phyloP scores from a whole-genome alignment of 2,797 vertebrate genomes.

The Phalanger gymnotis region DNA sequence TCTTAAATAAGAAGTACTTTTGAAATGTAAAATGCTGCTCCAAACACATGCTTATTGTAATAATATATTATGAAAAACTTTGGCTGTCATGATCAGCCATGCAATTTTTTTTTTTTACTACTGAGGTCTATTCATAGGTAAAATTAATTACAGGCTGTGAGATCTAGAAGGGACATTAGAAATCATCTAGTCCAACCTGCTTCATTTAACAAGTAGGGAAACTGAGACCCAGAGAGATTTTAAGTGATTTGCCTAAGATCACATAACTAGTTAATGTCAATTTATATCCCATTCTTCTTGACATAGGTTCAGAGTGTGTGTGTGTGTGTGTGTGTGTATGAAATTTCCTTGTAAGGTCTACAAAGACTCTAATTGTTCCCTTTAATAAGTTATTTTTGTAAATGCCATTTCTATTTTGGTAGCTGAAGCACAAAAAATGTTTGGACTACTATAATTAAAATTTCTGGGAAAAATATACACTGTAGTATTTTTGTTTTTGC shows the following conservation, averaged over 20 bases:
- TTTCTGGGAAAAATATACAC: constrained; percentile 77
- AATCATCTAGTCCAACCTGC: not conserved
- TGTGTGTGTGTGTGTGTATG: not conserved
- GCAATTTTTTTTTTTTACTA: not conserved
- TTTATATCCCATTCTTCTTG: not conserved
- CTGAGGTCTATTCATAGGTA: not conserved
- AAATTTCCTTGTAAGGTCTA: constrained; percentile 77
- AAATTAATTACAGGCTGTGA: not conserved
- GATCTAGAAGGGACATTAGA: not conserved
- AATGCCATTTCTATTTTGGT: constrained; percentile 78
- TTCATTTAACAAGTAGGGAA: not conserved
- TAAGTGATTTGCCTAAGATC: not conserved
- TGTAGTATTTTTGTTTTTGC: constrained; percentile 76
- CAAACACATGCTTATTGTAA: not conserved
- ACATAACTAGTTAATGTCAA: not conserved
- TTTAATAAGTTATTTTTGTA: constrained; percentile 79
- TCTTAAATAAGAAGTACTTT: not conserved
- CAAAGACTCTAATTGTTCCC: constrained; percentile 60
- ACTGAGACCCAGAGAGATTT: not conserved
- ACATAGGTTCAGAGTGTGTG: constrained; percentile 12
- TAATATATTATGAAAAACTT: not conserved
- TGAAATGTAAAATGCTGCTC: constrained; percentile 1
- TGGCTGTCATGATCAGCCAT: not conserved
- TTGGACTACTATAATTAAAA: constrained; percentile 80
- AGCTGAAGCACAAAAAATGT: constrained; percentile 73